Conservation (phyloP, 2,113 vertebrate genomes). For the Pterophyllum scalare region DNA sequence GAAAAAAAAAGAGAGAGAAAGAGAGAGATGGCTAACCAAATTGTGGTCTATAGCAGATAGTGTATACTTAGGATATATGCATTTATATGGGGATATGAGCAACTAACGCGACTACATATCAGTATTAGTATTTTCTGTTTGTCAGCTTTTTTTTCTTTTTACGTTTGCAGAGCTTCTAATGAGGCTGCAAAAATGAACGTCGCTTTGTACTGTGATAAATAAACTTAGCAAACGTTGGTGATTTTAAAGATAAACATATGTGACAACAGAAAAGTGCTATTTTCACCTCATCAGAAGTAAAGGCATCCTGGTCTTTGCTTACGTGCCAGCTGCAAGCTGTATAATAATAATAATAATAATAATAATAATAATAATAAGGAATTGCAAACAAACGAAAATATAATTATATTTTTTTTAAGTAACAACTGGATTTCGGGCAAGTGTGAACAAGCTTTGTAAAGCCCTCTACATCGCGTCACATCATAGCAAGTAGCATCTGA, state of each 20-base stretch:
- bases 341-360: not conserved
- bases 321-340: not conserved
- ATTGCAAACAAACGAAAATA: slow-evolving; percentile 1
- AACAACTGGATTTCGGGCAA: slow-evolving; percentile 4
- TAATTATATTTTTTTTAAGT: too few species aligned
- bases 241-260: slow-evolving; percentile 7
- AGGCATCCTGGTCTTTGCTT: not conserved
- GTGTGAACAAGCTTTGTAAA: slow-evolving; percentile 25
- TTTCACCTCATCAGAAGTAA: slow-evolving; percentile 7
- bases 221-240: not conserved
- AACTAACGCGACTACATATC: slow-evolving; percentile 18
- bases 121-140: not conserved
- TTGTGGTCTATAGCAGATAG: slow-evolving; percentile 81
- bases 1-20: slow-evolving; percentile 55
- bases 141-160: not conserved
- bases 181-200: not conserved
- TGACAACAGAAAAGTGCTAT: not conserved
- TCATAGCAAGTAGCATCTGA: slow-evolving; percentile 70
- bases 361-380: not conserved
- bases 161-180: not conserved
- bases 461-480: slow-evolving; percentile 60
- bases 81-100: slow-evolving; percentile 28
- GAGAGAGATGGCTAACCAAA: slow-evolving; percentile 81
- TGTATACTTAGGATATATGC: slow-evolving; percentile 42
- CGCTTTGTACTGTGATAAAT: not conserved